Percentiles rank a stretch among this genome's conserved stretches.
Evolutionary conservation across 2,797 vertebrate species (phyloP).

Genomic region (Ciconia nigra): DNA sequence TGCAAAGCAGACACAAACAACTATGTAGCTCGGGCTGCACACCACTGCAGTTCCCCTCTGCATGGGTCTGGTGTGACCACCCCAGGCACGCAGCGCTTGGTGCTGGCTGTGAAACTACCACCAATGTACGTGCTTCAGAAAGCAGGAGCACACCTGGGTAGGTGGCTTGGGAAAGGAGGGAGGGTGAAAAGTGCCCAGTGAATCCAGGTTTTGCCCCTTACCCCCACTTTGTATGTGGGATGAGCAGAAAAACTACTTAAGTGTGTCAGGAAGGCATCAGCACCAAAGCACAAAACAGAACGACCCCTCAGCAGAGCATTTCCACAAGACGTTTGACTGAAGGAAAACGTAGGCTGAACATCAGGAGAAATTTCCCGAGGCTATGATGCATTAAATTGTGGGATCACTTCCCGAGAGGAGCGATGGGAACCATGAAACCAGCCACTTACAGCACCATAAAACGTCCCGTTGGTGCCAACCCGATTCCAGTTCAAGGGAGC

Average conservation of each 20-base stretch:
- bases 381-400: neutral
- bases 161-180: neutral
- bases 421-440: neutral
- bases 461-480: neutral
- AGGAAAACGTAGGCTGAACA: neutral
- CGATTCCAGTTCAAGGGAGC: neutral
- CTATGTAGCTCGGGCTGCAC: neutral
- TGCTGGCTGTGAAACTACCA: neutral
- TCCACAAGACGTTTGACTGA: neutral
- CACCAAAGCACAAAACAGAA: neutral
- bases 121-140: neutral
- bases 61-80: fast-evolving
- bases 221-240: neutral
- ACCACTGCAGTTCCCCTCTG: neutral
- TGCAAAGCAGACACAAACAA: neutral
- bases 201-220: neutral
- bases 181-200: neutral
- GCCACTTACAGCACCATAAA: neutral
- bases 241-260: neutral
- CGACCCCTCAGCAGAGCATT: neutral
- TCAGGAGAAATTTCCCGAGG: neutral
- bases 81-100: neutral
- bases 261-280: neutral
- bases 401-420: neutral
- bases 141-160: neutral